Conservation (phyloP, 2,888 invertebrate species). For the Drosophila dives region DNA sequence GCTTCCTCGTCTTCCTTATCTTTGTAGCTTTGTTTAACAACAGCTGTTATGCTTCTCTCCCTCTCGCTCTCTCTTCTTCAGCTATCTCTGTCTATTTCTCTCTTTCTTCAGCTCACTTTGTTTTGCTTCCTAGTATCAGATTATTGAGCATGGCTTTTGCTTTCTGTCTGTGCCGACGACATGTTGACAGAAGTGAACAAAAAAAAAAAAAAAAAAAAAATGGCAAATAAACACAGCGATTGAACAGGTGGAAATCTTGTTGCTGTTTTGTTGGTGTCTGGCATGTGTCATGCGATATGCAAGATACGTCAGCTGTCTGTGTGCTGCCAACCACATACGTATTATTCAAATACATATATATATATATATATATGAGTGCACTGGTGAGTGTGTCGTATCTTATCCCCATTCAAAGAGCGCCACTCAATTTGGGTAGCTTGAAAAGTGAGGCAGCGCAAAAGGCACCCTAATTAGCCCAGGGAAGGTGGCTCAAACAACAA, state of each 20-base stretch:
- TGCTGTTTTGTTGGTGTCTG: conserved; percentile 49
- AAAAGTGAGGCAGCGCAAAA: conserved; percentile 39
- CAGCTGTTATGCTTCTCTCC: conserved; percentile 23
- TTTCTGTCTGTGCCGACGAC: conserved; percentile 38
- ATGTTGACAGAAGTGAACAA: conserved; percentile 56
- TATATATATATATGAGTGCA: conserved; percentile 8
- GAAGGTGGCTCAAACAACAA: conserved; percentile 8
- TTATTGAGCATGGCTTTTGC: conserved; percentile 34
- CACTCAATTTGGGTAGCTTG: conserved; percentile 57
- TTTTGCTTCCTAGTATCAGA: conserved; percentile 34
- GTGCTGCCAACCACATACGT: background rate
- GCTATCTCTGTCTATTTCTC: background rate
- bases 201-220: conserved; percentile 20
- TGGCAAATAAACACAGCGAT: conserved; percentile 31
- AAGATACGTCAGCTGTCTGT: conserved; percentile 39
- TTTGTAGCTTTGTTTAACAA: conserved; percentile 16
- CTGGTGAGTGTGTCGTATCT: conserved; percentile 5
- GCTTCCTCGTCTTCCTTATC: background rate
- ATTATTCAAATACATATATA: background rate
- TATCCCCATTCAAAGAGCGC: conserved; percentile 6
- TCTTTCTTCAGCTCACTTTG: background rate
- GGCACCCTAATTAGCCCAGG: conserved; percentile 50
- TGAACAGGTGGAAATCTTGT: conserved; percentile 68
- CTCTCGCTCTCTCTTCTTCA: background rate
- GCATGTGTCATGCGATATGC: conserved; percentile 58